phyloP scores from a whole-genome alignment of 2,797 vertebrate genomes.

The Myotis findleyi region DNA sequence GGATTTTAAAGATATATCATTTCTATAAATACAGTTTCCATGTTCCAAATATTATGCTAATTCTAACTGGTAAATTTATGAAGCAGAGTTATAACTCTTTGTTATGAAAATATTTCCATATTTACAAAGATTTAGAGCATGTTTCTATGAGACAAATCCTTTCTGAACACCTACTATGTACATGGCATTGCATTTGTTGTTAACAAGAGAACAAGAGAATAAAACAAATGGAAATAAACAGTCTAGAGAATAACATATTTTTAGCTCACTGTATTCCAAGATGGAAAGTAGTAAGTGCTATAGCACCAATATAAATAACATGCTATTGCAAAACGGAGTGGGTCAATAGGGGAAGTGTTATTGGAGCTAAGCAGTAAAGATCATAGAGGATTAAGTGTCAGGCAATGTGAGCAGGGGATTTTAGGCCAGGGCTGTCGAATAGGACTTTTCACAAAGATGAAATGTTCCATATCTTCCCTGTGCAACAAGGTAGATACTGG shows the following conservation, averaged over 20 bases:
- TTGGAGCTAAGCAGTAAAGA: neutral
- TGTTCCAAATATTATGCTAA: conserved; percentile 45
- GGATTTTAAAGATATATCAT: conserved; percentile 38
- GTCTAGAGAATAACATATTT: neutral
- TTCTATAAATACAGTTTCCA: conserved; percentile 47
- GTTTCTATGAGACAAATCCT: conserved; percentile 9
- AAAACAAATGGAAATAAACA: neutral
- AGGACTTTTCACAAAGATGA: neutral
- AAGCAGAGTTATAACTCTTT: conserved; percentile 18
- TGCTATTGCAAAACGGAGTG: neutral
- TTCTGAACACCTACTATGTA: conserved; percentile 4
- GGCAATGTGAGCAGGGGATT: neutral
- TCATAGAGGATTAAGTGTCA: neutral
- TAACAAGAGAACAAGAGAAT: conserved; percentile 20
- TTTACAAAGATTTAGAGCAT: conserved; percentile 29
- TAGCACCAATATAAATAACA: neutral
- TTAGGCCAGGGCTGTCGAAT: neutral
- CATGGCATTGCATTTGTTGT: neutral
- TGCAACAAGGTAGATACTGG: neutral
- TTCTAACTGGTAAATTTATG: conserved; percentile 31
- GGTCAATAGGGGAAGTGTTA: neutral
- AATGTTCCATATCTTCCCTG: neutral
- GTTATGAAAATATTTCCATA: conserved; percentile 33
- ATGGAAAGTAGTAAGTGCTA: neutral
- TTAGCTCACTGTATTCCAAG: neutral